Evolutionary conservation across 2,888 invertebrate genomes (phyloP).

Genomic region (Drosophila hamatofila): DNA sequence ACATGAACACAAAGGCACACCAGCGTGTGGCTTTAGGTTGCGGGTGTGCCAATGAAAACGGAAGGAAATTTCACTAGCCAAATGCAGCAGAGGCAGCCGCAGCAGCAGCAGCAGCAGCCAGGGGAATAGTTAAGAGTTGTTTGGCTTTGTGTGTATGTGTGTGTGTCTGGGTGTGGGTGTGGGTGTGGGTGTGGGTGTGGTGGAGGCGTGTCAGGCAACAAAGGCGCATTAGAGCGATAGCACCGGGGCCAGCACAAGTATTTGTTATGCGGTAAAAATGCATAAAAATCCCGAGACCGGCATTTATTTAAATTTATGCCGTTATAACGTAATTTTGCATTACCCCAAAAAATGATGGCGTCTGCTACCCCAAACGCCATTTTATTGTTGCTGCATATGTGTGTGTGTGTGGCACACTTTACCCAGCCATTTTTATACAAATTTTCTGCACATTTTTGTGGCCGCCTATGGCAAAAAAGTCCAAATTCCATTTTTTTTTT

Average conservation of each 20-base stretch:
- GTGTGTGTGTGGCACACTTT: constrained; percentile 63
- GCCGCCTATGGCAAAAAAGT: constrained; percentile 60
- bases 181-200: constrained; percentile 3
- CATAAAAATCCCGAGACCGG: constrained; percentile 85
- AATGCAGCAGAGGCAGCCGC: constrained; percentile 58
- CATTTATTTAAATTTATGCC: constrained; percentile 86
- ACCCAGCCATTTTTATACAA: constrained; percentile 68
- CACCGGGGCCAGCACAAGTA: constrained; percentile 69
- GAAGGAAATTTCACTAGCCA: constrained; percentile 81
- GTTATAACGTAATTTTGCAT: constrained; percentile 84
- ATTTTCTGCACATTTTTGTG: constrained; percentile 56
- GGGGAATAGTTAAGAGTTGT: constrained; percentile 30
- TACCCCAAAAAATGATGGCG: constrained; percentile 77
- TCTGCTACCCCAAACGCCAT: constrained; percentile 58
- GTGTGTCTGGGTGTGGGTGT: constrained; percentile 13
- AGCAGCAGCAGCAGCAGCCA: constrained; percentile 33
- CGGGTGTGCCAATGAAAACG: constrained; percentile 61
- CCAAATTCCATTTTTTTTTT: constrained; percentile 53
- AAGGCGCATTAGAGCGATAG: constrained; percentile 74
- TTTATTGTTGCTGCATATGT: constrained; percentile 62
- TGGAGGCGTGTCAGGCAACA: constrained; percentile 57
- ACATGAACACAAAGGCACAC: constrained; percentile 20
- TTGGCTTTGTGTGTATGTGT: constrained; percentile 9
- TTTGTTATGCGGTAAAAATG: constrained; percentile 85
- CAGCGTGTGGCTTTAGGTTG: constrained; percentile 29